Base-by-base conservation (phyloP, 2,888 invertebrate genomes). In the Acleris holmiana region DNA sequence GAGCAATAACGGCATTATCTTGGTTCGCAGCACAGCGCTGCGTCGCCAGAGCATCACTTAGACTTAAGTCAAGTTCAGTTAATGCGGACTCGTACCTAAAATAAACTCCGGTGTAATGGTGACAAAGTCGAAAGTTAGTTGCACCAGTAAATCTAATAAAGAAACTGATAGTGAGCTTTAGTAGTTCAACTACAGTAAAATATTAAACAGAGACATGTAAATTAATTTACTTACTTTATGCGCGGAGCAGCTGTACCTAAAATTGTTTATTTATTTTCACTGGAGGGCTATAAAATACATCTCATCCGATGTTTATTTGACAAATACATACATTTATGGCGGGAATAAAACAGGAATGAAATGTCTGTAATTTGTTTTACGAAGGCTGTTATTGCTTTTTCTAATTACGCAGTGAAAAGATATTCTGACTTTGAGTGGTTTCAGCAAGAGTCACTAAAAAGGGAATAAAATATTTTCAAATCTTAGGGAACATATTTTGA, bases 251-350 rank as follows among this genome's bases (percentile, higher is more conserved):
- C 53, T 25, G 53, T 40, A 54, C 59, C 54, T 61, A 21, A 60
- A 64, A 50, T 60, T 59, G 59, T 60, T 60, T 60, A 60, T 65
- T 60, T 60, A 55, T 50, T 54, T 56, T 46, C 23, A 35, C 44
- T 40, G 17, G 44, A 54, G 40, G 23, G 54, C 49, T 44, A 19
- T 65, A 65, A 65, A 65, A 65, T 50, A 60, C 59, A 29, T 49
- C 64, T 59, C 40, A 59, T 64, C 55, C 54, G 23, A 60, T 55
- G 59, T 65, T 65, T 65, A 60, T 55, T 60, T 65, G 65, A 55
- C 65, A 65, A 55, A 48, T 35, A 54, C 25, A 59, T 58, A 54
- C 44, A 54, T 64, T 64, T 59, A 59, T 60, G 65, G 54, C 55
- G 35, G 10, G 49, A 21, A 46, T 65, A 59, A 60, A 60, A 44